These are phyloP conservation scores for Sceloporus undulatus DNA, from an alignment of 2,113 vertebrate genomes.

Conservation along the genomic window DNA sequence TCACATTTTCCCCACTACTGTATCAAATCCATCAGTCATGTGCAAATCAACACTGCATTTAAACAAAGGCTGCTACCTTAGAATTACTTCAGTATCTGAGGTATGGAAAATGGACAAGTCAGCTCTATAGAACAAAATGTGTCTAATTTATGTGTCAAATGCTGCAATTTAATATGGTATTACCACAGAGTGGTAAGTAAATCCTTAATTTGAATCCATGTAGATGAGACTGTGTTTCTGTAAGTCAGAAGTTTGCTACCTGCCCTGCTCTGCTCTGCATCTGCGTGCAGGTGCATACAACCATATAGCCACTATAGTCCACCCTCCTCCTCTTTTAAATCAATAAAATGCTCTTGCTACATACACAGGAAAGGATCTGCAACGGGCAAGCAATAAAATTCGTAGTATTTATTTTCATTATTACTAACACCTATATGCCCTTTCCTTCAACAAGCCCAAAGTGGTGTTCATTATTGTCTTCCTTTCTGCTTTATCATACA, in stretches of 20 bases:
- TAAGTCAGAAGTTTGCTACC: background rate
- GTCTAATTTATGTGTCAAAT: background rate
- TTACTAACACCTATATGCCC: no score
- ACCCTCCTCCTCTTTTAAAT: background rate
- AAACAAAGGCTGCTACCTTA: background rate
- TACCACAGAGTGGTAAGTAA: background rate
- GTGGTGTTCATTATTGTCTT: background rate
- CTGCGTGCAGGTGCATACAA: background rate
- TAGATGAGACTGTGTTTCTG: background rate
- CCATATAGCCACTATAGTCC: background rate
- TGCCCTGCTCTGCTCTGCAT: background rate
- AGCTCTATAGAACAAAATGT: background rate
- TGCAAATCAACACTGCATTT: background rate
- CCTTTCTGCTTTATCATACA: background rate
- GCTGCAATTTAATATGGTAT: constrained; percentile 3
- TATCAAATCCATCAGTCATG: background rate
- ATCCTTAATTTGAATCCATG: background rate
- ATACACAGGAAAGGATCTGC: background rate
- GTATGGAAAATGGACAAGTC: background rate
- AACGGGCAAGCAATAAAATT: background rate
- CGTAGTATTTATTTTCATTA: background rate
- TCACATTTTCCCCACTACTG: background rate
- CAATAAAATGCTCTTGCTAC: background rate
- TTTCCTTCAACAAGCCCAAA: background rate
- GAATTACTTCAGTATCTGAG: background rate